Evolutionary conservation across 35 echinoderm and acorn worm genomes (phyloP), one percentile per base, ranked within the genome.

Genomic region (Diadema setosum): DNA sequence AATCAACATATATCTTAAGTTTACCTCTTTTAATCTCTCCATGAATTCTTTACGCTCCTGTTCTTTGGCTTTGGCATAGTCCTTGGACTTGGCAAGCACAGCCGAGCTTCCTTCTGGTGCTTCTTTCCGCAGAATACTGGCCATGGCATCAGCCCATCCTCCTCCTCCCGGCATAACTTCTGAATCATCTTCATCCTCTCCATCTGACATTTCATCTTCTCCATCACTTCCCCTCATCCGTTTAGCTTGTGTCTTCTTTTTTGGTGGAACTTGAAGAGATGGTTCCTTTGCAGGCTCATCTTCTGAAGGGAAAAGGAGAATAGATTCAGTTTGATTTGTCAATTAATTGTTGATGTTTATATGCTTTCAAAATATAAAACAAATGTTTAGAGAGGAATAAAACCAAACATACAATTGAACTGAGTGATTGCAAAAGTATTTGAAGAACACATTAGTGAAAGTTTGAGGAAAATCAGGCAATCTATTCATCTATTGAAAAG

Each of bases 81-180:
- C 83, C 27, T 86, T 92, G 20, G 83, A 86, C 41, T 92, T 92
- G 36, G 84, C 39, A 34, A 92, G 44, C 5, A 92, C 75, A 44
- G 56, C 80, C 25, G 88, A 69, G 26, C 24, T 20, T 35, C 75
- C 88, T 15, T 70, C 59, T 17, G 88, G 88, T 29, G 63, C 32
- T 64, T 86, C 70, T 18, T 81, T 87, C 5, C 76, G 48, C 12
- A 92, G 73, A 58, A 92, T 92, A 39, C 57, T 92, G 31, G 90
- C 83, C 90, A 92, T 92, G 23, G 84, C 90, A 81, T 92, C 84
- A 48, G 90, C 90, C 90, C 90, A 92, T 82, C 84, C 90, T 23
- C 45, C 65, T 7, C 75, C 88, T 49, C 56, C 61, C 34, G 69
- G 61, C 34, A 44, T 74, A 2, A 42, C 45, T 46, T 46, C 59